Evolutionary conservation across 1,140 invertebrate genomes (phyloP).

Genomic region (Ceratina australensis): DNA sequence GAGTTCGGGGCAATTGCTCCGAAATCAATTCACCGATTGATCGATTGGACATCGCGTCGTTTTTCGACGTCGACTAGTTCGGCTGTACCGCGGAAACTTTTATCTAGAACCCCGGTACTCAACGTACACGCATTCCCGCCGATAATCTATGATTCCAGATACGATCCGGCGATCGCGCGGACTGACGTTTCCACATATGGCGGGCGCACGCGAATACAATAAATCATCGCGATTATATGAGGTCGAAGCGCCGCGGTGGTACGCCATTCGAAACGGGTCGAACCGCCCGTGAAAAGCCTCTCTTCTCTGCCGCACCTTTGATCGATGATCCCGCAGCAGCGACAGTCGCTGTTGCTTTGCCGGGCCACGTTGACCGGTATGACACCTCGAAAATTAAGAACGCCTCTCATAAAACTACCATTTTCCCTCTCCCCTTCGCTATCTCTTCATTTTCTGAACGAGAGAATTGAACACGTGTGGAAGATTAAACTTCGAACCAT

Average conservation of each 20-base stretch:
- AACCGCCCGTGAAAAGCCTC: conserved; percentile 60
- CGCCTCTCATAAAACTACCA: conserved; percentile 35
- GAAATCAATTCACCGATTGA: conserved; percentile 15
- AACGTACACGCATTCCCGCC: conserved; percentile 27
- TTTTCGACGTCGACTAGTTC: not conserved
- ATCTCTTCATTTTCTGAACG: conserved; percentile 1
- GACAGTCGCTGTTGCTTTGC: conserved; percentile 52
- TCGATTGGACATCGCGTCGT: not conserved
- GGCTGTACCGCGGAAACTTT: not conserved
- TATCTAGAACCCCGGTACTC: conserved; percentile 23
- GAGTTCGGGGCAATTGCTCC: not conserved
- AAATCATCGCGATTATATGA: conserved; percentile 66
- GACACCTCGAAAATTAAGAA: conserved; percentile 56
- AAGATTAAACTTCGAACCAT: conserved; percentile 36
- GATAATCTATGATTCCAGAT: conserved; percentile 56
- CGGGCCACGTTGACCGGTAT: conserved; percentile 25
- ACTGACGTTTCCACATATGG: conserved; percentile 48
- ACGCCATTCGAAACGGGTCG: conserved; percentile 62
- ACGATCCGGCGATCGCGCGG: conserved; percentile 43
- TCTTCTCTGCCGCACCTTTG: conserved; percentile 32
- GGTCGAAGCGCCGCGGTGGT: conserved; percentile 47
- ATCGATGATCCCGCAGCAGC: conserved; percentile 61
- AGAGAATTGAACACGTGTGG: not conserved
- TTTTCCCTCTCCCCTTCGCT: not conserved
- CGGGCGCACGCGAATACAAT: conserved; percentile 56